Evolutionary conservation across 2,888 invertebrate genomes (phyloP).

Genomic region (Linyphia triangularis): DNA sequence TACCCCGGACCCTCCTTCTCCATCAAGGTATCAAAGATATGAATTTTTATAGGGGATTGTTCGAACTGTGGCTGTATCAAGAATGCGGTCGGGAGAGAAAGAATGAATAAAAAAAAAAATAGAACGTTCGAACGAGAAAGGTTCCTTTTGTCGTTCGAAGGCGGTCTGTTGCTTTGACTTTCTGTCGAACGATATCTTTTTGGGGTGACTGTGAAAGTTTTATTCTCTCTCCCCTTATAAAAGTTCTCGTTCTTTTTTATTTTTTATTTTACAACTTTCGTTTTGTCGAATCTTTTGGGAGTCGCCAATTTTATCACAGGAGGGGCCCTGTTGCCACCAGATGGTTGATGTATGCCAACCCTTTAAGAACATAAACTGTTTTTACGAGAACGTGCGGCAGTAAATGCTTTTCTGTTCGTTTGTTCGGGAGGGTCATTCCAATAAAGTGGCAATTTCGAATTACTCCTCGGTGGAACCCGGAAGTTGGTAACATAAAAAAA

Average conservation of each 20-base stretch:
- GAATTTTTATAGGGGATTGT: slow-evolving; percentile 67
- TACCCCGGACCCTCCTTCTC: background rate
- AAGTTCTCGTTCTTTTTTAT: background rate
- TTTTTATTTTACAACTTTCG: background rate
- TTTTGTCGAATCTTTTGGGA: too few relatives aligned
- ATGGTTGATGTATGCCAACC: slow-evolving; percentile 1
- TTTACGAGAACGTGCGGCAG: background rate
- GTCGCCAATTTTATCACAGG: background rate
- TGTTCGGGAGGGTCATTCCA: background rate
- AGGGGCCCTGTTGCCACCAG: background rate
- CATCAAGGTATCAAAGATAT: slow-evolving; percentile 53
- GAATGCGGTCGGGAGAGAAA: slow-evolving; percentile 51
- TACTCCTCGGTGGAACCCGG: background rate
- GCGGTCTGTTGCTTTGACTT: slow-evolving; percentile 57
- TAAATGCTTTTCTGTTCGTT: background rate
- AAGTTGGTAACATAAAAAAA: background rate
- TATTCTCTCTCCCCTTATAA: background rate
- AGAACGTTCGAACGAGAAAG: background rate
- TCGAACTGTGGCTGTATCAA: slow-evolving; percentile 30
- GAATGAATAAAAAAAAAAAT: background rate
- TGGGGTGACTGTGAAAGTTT: background rate
- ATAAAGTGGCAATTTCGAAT: background rate
- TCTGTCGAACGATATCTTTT: slow-evolving; percentile 24
- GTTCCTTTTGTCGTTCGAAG: slow-evolving; percentile 31
- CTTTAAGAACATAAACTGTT: background rate